These are phyloP conservation scores for Fabriciana adippe DNA, from an alignment of 2,888 invertebrate species.

Conservation along the genomic window DNA sequence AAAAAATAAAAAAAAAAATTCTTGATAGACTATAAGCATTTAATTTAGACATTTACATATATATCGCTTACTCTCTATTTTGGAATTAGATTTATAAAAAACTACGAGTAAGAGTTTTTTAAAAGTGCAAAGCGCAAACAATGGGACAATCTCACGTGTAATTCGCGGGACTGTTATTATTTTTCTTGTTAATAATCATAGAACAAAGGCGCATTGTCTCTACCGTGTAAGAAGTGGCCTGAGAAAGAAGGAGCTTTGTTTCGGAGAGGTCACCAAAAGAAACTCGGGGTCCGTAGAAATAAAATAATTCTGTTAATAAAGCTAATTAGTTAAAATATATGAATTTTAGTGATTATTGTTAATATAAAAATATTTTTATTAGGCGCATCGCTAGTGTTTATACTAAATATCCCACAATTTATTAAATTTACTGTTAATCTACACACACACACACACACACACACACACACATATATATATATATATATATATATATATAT, in stretches of 20 bases:
- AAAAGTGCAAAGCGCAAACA: conserved; percentile 37
- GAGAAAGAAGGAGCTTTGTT: conserved; percentile 34
- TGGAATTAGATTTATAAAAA: conserved; percentile 10
- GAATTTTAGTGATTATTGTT: conserved; percentile 24
- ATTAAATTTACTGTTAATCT: too few relatives aligned
- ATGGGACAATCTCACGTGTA: conserved; percentile 47
- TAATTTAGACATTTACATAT: too few relatives aligned
- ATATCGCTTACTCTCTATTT: neutral
- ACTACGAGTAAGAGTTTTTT: conserved; percentile 21
- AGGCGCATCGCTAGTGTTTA: too few relatives aligned
- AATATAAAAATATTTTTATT: neutral
- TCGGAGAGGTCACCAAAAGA: conserved; percentile 29
- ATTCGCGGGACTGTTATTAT: conserved; percentile 41
- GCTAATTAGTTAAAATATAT: neutral
- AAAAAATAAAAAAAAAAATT: too few relatives aligned
- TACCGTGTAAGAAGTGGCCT: conserved; percentile 37
- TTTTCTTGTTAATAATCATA: conserved; percentile 45
- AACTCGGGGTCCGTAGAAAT: conserved; percentile 21
- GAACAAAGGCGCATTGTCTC: conserved; percentile 43
- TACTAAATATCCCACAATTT: too few relatives aligned
- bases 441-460: too few relatives aligned
- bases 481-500: too few relatives aligned
- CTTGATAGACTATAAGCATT: too few relatives aligned
- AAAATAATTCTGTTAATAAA: neutral
- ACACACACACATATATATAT: too few relatives aligned